phyloP scores from a whole-genome alignment of 2,888 invertebrate species.

The Dorcus hopei region DNA sequence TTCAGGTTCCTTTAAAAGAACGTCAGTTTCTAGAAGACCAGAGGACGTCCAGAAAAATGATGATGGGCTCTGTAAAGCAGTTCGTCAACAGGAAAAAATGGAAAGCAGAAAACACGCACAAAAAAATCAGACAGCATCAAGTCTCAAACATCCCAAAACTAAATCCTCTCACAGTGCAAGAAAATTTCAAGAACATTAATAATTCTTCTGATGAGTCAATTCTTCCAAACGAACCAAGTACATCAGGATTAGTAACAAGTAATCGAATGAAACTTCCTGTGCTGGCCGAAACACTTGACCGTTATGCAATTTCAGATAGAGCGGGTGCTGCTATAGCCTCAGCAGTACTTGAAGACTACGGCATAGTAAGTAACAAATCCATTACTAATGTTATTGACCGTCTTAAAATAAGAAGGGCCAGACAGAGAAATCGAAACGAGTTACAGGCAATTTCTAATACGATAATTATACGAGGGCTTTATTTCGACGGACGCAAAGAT shows the following conservation, averaged over 20 bases:
- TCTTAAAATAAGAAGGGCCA: not conserved
- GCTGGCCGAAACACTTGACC: not conserved
- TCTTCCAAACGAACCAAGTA: too few relatives aligned
- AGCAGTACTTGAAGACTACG: not conserved
- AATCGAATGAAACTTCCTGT: not conserved
- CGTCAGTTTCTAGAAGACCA: constrained; percentile 5
- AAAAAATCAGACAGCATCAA: too few relatives aligned
- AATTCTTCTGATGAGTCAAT: too few relatives aligned
- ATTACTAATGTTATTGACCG: constrained; percentile 1
- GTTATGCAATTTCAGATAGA: not conserved
- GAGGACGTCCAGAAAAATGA: constrained; percentile 3
- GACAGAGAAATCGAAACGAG: not conserved
- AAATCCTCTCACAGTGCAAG: too few relatives aligned
- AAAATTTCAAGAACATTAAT: too few relatives aligned
- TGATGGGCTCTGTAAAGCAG: constrained; percentile 1
- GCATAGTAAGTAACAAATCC: not conserved
- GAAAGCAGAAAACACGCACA: too few relatives aligned
- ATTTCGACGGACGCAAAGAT: constrained; percentile 4
- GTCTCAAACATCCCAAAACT: too few relatives aligned
- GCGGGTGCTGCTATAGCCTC: constrained; percentile 1
- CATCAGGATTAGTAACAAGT: not conserved
- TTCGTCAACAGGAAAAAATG: too few relatives aligned
- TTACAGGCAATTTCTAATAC: not conserved
- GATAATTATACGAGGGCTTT: not conserved
- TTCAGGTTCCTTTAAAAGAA: constrained; percentile 3